Conservation (phyloP, 2,888 invertebrate genomes). For the Tridacna gigas region DNA sequence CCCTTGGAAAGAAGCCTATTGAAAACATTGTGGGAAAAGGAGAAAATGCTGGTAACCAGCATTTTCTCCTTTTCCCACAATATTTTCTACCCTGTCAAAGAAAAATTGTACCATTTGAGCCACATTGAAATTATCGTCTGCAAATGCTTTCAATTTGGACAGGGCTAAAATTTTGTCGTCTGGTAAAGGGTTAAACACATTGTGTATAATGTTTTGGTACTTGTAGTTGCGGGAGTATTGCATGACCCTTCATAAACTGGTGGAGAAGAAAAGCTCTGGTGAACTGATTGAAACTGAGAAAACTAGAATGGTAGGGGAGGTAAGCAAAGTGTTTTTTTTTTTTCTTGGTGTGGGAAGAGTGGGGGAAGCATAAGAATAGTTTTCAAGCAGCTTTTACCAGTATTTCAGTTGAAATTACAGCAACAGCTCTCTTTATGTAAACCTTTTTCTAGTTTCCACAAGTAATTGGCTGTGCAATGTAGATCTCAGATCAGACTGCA, state of each 20-base stretch:
- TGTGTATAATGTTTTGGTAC: background rate
- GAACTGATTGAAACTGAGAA: conserved; percentile 89
- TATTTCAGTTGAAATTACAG: too few species aligned
- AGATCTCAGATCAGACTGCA: too few species aligned
- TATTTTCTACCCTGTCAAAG: background rate
- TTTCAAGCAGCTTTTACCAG: too few species aligned
- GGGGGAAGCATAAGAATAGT: background rate
- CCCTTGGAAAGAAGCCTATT: too few species aligned
- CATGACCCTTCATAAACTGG: conserved; percentile 89
- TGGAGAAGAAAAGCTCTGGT: conserved; percentile 88
- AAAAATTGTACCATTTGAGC: too few species aligned
- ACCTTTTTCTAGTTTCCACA: too few species aligned
- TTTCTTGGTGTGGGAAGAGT: background rate
- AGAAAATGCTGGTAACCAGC: background rate
- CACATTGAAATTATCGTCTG: too few species aligned
- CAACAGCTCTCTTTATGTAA: too few species aligned
- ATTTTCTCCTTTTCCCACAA: background rate
- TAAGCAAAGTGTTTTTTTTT: conserved; percentile 39
- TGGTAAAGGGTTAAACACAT: background rate
- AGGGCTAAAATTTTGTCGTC: too few species aligned
- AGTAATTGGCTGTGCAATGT: too few species aligned
- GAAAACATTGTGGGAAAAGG: background rate
- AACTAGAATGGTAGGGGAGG: conserved; percentile 89
- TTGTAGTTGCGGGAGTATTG: conserved; percentile 92
- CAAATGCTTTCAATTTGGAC: too few species aligned